Percentiles rank a stretch among this genome's conserved stretches.
Evolutionary conservation across 2,888 invertebrate genomes (phyloP).

Genomic region (Auanema freiburgensis): DNA sequence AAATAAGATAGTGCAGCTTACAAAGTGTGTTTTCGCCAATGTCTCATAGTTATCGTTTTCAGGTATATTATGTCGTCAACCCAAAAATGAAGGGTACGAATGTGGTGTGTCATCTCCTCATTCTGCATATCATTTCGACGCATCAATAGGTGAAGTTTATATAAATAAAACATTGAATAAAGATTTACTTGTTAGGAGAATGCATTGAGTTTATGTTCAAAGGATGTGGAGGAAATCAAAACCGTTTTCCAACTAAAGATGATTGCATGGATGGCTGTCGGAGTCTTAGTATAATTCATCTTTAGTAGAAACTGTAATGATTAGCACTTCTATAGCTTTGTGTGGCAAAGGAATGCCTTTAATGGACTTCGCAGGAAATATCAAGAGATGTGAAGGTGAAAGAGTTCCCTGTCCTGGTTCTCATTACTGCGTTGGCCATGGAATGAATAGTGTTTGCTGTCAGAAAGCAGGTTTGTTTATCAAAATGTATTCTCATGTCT

Average conservation of each 20-base stretch:
- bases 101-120: slow-evolving; percentile 45
- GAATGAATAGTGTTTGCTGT: slow-evolving; percentile 50
- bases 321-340: slow-evolving; percentile 26
- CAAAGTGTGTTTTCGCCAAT: no score
- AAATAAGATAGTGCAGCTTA: no score
- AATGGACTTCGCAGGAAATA: slow-evolving; percentile 56
- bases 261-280: slow-evolving; percentile 49
- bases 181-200: slow-evolving; percentile 28
- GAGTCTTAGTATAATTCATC: slow-evolving; percentile 29
- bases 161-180: neutral
- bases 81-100: slow-evolving; percentile 42
- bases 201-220: slow-evolving; percentile 52
- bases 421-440: slow-evolving; percentile 44
- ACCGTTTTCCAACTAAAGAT: slow-evolving; percentile 42
- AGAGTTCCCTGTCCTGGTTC: slow-evolving; percentile 47
- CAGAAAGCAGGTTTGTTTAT: slow-evolving; percentile 40
- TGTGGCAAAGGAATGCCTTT: slow-evolving; percentile 52
- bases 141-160: slow-evolving; percentile 28
- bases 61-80: slow-evolving; percentile 49
- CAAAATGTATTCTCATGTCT: neutral
- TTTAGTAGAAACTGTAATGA: neutral
- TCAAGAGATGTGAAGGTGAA: slow-evolving; percentile 51
- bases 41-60: slow-evolving; percentile 1
- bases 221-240: slow-evolving; percentile 57
- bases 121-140: slow-evolving; percentile 48